A percentile compares a stretch with the other conserved stretches of the same genome.
Evolutionary conservation across 1,140 invertebrate species (phyloP).

Genomic region (Hyles vespertilio): DNA sequence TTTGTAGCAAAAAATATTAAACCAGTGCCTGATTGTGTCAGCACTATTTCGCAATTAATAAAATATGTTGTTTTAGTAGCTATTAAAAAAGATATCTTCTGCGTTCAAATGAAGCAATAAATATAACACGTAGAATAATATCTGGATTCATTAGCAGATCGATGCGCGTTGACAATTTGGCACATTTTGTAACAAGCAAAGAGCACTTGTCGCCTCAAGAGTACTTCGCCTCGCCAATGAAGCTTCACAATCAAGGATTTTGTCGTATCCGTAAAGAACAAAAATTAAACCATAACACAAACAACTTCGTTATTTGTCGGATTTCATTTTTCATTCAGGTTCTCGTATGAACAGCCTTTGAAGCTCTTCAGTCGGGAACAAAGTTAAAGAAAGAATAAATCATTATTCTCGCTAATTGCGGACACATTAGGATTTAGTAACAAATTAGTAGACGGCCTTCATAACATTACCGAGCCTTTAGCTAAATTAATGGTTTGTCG

Average conservation of each 20-base stretch:
- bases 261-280: conserved; percentile 34
- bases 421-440: conserved; percentile 4
- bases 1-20: no score
- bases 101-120: background rate
- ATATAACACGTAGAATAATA: conserved; percentile 12
- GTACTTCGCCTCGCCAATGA: conserved; percentile 35
- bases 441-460: conserved; percentile 19
- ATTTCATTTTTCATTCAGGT: background rate
- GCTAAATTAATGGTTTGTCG: conserved; percentile 18
- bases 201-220: conserved; percentile 35
- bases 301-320: conserved; percentile 22
- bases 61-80: no score
- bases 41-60: no score
- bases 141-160: conserved; percentile 33
- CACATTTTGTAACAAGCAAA: conserved; percentile 45
- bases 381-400: conserved; percentile 8
- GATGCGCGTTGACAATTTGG: conserved; percentile 50
- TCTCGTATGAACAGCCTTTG: background rate
- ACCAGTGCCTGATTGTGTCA: no score
- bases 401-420: conserved; percentile 8
- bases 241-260: conserved; percentile 41
- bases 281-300: conserved; percentile 29
- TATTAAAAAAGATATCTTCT: no score
- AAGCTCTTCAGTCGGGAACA: background rate
- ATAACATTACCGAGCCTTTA: conserved; percentile 19